phyloP scores from a whole-genome alignment of 2,113 vertebrate genomes.

The Serilophus lunatus region DNA sequence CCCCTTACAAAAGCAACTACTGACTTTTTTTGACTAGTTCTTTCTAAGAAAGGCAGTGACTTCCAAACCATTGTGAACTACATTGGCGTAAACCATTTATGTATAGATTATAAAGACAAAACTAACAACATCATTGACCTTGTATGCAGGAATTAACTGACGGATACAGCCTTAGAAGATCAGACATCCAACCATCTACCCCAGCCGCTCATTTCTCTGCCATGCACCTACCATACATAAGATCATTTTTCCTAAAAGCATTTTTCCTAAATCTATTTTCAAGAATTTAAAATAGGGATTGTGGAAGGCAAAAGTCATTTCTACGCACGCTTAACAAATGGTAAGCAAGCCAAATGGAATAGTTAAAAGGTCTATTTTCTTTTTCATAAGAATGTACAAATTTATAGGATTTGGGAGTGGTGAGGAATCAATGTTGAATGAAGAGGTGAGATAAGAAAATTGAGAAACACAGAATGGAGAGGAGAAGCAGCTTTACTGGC shows the following conservation, averaged over 20 bases:
- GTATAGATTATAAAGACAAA: neutral
- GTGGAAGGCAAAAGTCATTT: neutral
- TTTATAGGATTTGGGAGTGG: neutral
- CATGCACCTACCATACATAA: neutral
- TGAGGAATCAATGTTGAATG: neutral
- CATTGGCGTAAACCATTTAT: neutral
- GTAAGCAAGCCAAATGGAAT: neutral
- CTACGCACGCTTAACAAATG: neutral
- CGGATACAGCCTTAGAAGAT: neutral
- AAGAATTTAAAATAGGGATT: neutral
- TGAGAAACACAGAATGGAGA: too few species aligned
- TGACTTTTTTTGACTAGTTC: neutral
- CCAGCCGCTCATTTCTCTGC: accelerated
- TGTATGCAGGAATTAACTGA: neutral
- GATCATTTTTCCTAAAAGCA: neutral
- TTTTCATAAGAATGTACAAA: neutral
- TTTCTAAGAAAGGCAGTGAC: neutral
- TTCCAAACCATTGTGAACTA: neutral
- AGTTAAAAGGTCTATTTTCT: neutral
- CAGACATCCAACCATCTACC: neutral
- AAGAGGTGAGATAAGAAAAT: too few species aligned
- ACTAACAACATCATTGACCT: neutral
- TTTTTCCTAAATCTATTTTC: neutral
- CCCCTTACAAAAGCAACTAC: neutral
- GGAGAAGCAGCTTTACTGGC: too few species aligned